Percentiles rank a stretch among this genome's conserved stretches.
Conservation (phyloP, 2,888 invertebrate species). For the Hyposoter dolosus region DNA sequence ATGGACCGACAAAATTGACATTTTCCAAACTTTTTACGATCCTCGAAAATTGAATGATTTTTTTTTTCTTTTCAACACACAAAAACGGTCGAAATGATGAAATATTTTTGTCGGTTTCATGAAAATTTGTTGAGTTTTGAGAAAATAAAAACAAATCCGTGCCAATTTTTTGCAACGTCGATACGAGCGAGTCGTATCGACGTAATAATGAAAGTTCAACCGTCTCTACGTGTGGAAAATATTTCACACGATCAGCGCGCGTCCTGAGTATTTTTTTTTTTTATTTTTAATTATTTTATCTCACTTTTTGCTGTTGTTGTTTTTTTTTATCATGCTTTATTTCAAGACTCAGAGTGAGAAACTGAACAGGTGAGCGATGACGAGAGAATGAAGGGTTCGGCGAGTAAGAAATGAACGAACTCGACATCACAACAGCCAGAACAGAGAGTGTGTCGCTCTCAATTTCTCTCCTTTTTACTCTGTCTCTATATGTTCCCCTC, state of each 20-base stretch:
- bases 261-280: background rate
- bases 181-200: background rate
- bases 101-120: background rate
- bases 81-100: background rate
- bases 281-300: background rate
- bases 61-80: too few relatives aligned
- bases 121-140: background rate
- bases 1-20: background rate
- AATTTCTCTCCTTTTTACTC: conserved; percentile 16
- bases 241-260: conserved; percentile 31
- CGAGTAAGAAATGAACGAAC: conserved; percentile 55
- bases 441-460: conserved; percentile 24
- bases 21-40: background rate
- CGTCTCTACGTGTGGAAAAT: background rate
- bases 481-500: conserved; percentile 27
- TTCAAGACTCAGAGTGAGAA: conserved; percentile 48
- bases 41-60: background rate
- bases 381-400: conserved; percentile 55
- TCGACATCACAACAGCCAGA: conserved; percentile 28
- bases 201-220: background rate
- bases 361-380: conserved; percentile 68
- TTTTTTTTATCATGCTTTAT: conserved; percentile 13
- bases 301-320: conserved; percentile 11
- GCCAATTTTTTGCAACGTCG: background rate
- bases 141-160: background rate